A percentile compares a stretch with the other conserved stretches of the same genome.
Evolutionary conservation across 2,888 invertebrate genomes (phyloP).

Genomic region (Eudemis profundana): DNA sequence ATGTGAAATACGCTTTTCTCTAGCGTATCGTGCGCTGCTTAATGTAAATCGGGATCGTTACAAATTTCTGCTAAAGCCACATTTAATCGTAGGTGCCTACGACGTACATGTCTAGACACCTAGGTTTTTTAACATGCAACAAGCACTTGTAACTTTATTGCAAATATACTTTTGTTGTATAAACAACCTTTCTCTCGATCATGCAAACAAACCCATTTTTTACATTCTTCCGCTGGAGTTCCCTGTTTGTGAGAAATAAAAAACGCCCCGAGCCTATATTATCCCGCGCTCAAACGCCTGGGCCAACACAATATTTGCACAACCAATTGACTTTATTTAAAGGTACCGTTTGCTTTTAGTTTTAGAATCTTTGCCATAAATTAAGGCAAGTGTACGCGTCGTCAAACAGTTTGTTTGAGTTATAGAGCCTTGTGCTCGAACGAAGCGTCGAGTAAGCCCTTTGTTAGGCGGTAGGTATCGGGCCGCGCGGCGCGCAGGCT

Average conservation of each 20-base stretch:
- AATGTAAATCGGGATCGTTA: background rate
- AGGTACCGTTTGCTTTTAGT: constrained; percentile 60
- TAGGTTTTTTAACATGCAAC: constrained; percentile 3
- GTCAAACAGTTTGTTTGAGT: constrained; percentile 51
- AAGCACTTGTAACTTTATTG: constrained; percentile 26
- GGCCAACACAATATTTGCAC: constrained; percentile 56
- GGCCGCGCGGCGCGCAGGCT: constrained; percentile 6
- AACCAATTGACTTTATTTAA: constrained; percentile 58
- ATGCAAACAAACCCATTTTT: constrained; percentile 47
- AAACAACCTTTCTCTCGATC: constrained; percentile 31
- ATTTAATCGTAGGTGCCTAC: too few relatives aligned
- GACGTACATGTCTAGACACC: background rate
- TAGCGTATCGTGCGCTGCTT: background rate
- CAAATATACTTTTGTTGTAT: constrained; percentile 21
- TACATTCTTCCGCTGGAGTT: constrained; percentile 47
- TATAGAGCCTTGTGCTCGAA: background rate
- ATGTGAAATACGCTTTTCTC: constrained; percentile 15
- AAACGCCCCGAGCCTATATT: constrained; percentile 26
- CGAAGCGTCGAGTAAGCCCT: constrained; percentile 4
- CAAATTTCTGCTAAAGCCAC: background rate
- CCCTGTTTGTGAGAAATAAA: constrained; percentile 42
- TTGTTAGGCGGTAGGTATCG: constrained; percentile 21
- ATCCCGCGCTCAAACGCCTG: constrained; percentile 28
- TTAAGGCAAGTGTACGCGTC: constrained; percentile 59
- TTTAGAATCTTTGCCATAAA: constrained; percentile 68